A percentile compares a stretch with the other conserved stretches of the same genome.
Conservation (phyloP, 2,113 vertebrate genomes). For the Pangasianodon gigas region DNA sequence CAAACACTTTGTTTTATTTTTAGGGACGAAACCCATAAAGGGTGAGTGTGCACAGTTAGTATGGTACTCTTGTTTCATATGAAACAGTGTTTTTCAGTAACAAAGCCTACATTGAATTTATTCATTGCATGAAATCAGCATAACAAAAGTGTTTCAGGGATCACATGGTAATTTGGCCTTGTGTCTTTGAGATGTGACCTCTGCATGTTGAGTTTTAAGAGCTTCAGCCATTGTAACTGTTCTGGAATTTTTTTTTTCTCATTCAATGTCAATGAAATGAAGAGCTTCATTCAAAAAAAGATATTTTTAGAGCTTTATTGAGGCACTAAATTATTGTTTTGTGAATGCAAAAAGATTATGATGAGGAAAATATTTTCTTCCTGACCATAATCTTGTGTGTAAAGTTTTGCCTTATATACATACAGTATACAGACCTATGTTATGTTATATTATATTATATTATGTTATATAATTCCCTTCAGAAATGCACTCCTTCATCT, state of each 20-base stretch:
- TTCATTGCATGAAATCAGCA: conserved; percentile 17
- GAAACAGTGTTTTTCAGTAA: background rate
- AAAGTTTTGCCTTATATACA: background rate
- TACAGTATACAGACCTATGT: background rate
- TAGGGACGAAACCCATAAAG: background rate
- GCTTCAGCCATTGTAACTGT: conserved; percentile 34
- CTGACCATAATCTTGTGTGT: background rate
- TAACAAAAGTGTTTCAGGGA: conserved; percentile 29
- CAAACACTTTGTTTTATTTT: background rate
- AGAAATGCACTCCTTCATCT: background rate
- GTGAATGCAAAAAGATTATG: background rate
- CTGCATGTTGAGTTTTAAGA: conserved; percentile 31
- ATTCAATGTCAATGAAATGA: background rate
- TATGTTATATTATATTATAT: background rate
- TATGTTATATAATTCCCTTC: background rate
- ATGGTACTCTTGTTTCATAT: background rate
- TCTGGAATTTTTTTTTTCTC: conserved; percentile 18
- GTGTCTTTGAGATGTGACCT: conserved; percentile 31
- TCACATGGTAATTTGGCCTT: conserved; percentile 20
- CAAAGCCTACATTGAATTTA: background rate
- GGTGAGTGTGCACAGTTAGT: background rate
- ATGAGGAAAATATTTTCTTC: background rate
- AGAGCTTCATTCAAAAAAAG: background rate
- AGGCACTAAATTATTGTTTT: background rate
- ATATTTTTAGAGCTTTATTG: background rate